Evolutionary conservation across 2,113 vertebrate genomes (phyloP).

Genomic region (Cyanistes caeruleus): DNA sequence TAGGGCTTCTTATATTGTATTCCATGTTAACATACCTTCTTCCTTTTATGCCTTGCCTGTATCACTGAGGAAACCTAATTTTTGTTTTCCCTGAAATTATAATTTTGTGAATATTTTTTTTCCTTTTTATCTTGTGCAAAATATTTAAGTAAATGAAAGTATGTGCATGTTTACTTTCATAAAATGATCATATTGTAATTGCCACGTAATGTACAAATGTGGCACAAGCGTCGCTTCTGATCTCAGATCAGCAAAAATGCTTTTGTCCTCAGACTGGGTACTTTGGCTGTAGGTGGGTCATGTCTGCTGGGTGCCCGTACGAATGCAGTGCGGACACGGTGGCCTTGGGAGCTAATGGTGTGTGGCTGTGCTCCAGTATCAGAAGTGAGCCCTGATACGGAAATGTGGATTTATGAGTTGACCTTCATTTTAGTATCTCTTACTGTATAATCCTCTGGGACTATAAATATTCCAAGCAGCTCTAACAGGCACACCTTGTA

Average conservation of each 20-base stretch:
- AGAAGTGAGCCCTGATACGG: not conserved
- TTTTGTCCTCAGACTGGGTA: not conserved
- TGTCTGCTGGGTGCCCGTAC: not conserved
- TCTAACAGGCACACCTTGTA: not conserved
- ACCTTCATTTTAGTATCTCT: constrained; percentile 30
- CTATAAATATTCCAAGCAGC: not conserved
- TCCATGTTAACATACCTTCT: not conserved
- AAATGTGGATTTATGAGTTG: not conserved
- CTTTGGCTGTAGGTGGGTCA: not conserved
- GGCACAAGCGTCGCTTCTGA: fast-evolving
- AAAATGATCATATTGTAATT: not conserved
- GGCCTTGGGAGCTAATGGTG: not conserved
- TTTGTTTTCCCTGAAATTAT: not conserved
- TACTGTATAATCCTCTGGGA: not conserved
- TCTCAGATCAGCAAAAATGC: not conserved
- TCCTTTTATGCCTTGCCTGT: not conserved
- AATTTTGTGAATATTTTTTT: not conserved
- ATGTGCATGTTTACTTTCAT: not conserved
- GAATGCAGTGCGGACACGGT: fast-evolving
- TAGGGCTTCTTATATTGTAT: not conserved
- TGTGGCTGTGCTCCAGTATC: not conserved
- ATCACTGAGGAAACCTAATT: not conserved
- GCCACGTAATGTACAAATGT: not conserved
- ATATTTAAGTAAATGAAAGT: not conserved
- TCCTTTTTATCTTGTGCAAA: not conserved